A percentile compares a stretch with the other conserved stretches of the same genome.
Evolutionary conservation across 2,797 vertebrate genomes (phyloP).

Genomic region (Nyctalus aviator): DNA sequence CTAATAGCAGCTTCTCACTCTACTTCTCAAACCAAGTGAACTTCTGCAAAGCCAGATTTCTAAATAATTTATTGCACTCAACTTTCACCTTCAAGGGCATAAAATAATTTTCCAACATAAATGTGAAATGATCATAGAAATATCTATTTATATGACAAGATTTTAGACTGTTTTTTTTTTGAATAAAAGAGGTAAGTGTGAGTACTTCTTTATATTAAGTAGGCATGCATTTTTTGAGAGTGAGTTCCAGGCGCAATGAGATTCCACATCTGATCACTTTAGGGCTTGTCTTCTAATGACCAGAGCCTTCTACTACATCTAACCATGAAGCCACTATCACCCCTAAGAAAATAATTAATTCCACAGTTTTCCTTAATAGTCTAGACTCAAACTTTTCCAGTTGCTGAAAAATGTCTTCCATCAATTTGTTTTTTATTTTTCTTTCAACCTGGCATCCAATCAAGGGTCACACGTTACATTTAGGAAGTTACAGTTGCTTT

Average conservation of each 20-base stretch:
- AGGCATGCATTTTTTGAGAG: background rate
- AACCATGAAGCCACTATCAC: background rate
- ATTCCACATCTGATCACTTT: background rate
- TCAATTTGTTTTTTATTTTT: background rate
- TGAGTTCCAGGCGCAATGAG: conserved; percentile 10
- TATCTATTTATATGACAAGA: background rate
- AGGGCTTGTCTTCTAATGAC: background rate
- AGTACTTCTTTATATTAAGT: conserved; percentile 7
- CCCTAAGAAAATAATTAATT: background rate
- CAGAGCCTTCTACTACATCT: background rate
- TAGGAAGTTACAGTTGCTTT: background rate
- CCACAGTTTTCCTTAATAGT: background rate
- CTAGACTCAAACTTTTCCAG: background rate
- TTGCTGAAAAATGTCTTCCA: conserved; percentile 16
- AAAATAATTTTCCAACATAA: background rate
- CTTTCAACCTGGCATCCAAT: background rate
- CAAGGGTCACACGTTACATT: background rate
- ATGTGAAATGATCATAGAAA: background rate
- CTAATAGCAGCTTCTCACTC: background rate
- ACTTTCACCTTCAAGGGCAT: background rate
- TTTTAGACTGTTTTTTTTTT: background rate
- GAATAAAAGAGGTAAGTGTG: conserved; percentile 14
- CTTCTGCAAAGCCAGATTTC: conserved; percentile 12
- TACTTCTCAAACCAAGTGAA: background rate
- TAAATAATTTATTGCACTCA: background rate